Percentiles rank a stretch among this genome's conserved stretches.
These are phyloP conservation scores for Epizoanthus fatuus DNA, from an alignment of 92 coral and sea anemone genomes.

Conservation along the genomic window DNA sequence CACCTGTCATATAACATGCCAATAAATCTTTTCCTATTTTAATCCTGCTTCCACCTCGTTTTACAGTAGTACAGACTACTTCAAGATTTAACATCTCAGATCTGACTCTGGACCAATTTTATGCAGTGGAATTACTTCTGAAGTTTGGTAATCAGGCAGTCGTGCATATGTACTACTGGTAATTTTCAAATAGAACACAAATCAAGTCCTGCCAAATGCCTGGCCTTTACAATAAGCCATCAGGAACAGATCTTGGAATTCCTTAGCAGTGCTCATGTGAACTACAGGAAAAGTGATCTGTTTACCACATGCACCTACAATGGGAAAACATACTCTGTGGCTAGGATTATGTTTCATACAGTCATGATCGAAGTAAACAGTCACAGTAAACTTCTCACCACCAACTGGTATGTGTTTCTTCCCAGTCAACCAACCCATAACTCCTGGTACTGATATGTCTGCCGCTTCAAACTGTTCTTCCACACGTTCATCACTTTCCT, in stretches of 20 bases:
- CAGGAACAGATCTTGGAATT: constrained; percentile 34
- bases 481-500: constrained; percentile 19
- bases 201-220: constrained; percentile 31
- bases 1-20: no score
- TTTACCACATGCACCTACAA: constrained; percentile 41
- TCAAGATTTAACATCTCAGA: no score
- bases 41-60: no score
- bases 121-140: no score
- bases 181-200: no score
- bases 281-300: constrained; percentile 38
- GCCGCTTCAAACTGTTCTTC: constrained; percentile 38
- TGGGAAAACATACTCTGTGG: constrained; percentile 52
- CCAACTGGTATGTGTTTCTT: constrained; percentile 45
- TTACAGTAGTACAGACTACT: no score
- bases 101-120: no score
- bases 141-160: no score
- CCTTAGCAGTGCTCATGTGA: constrained; percentile 32
- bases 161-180: no score
- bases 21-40: no score
- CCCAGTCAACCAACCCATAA: constrained; percentile 51
- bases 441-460: constrained; percentile 42
- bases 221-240: constrained; percentile 35
- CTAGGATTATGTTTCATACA: constrained; percentile 43
- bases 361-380: constrained; percentile 41
- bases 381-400: constrained; percentile 25